Percentiles rank a stretch among this genome's conserved stretches.
phyloP scores from a whole-genome alignment of 2,797 vertebrate genomes.

The Galagoides demidoff region DNA sequence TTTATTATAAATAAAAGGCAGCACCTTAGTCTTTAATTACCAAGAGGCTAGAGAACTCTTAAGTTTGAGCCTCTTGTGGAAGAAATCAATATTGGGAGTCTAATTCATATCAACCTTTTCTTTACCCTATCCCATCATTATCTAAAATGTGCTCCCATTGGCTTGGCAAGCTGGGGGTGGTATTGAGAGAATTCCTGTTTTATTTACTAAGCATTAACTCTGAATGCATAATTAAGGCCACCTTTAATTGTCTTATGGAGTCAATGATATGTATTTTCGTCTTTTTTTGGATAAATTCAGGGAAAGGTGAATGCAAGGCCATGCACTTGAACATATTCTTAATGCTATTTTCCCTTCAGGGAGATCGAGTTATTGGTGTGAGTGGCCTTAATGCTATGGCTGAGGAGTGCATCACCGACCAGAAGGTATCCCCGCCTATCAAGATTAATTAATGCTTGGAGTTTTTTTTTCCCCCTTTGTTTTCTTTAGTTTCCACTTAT shows the following conservation, averaged over 20 bases:
- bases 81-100: not conserved
- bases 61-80: not conserved
- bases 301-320: not conserved
- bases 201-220: constrained; percentile 20
- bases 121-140: not conserved
- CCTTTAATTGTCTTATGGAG: not conserved
- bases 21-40: not conserved
- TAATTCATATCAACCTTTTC: not conserved
- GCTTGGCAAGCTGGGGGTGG: not conserved
- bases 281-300: not conserved
- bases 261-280: constrained; percentile 23
- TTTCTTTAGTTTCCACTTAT: not conserved
- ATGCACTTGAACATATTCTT: not conserved
- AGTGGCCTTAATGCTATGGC: constrained; percentile 32
- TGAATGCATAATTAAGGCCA: constrained; percentile 4
- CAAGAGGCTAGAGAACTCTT: not conserved
- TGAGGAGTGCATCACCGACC: constrained; percentile 59
- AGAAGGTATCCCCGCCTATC: constrained; percentile 66
- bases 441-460: not conserved
- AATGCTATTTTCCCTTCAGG: constrained; percentile 66
- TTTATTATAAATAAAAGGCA: constrained; percentile 12
- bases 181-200: not conserved
- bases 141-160: not conserved
- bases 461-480: not conserved
- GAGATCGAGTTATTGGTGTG: constrained; percentile 69